Base-by-base conservation (phyloP, 2,113 vertebrate genomes). In the Semicossyphus pulcher region DNA sequence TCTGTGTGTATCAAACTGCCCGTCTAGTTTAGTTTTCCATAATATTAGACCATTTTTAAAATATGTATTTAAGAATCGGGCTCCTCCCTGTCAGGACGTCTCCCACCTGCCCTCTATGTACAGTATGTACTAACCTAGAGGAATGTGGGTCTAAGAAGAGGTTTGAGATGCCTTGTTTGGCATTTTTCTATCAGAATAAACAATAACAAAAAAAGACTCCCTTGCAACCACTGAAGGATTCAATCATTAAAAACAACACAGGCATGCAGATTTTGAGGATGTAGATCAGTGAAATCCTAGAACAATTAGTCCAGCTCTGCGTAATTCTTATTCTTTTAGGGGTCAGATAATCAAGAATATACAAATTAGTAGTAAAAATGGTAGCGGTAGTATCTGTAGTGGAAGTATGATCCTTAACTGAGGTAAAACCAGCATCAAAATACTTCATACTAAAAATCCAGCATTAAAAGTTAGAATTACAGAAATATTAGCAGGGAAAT, bases 261-360 rank as follows among this genome's bases (percentile, higher is more conserved):
- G 73, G 64, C 23, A 63, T 53, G 18, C 67, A 64, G 68, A 53
- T 67, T 86, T 86, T 86, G 84, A 70, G 21, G 16, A 21, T 59
- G 20, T 10, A 26, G 47, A 67, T n/a, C n/a, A n/a, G 44, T 47
- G 11, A 26, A 65, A 57, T 21, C 6, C 28, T 21, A 26, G 44
- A 14, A 29, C 9, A n/a, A 0, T 10, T 14, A 14, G 14, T 6
- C 15, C 15, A n/a, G 4, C n/a, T 34, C 5, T 9, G 5, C 16
- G 28, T 36, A 7, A 18, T 34, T 57, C 5, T 58, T 7, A 32
- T 34, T 8, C 4, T 21, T 36, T 20, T 21, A 23, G 4, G 48
- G n/a, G 23, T 23, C 7, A 23, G 23, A 34, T 1, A n/a, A 29
- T 6, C 18, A 59, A 14, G 36, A 16, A 21, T 28, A 16, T 25